Evolutionary conservation across 2,113 vertebrate genomes (phyloP).

Genomic region (Caloenas nicobarica): DNA sequence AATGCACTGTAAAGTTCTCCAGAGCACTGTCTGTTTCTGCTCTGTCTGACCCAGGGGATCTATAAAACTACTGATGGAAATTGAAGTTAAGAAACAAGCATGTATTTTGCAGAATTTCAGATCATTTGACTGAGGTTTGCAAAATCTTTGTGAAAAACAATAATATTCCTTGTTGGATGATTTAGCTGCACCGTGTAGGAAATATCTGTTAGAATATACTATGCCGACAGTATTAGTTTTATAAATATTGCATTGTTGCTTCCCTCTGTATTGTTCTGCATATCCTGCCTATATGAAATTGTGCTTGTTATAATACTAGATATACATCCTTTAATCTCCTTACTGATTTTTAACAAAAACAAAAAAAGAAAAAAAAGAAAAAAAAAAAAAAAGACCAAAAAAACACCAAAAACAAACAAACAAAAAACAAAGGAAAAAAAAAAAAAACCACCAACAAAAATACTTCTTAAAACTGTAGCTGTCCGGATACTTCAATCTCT

Average conservation of each 20-base stretch:
- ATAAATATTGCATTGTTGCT: neutral
- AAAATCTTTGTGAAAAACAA: constrained; percentile 59
- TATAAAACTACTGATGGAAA: constrained; percentile 75
- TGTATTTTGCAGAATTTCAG: constrained; percentile 71
- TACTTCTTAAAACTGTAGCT: neutral
- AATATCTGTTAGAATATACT: constrained; percentile 30
- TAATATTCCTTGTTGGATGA: constrained; percentile 42
- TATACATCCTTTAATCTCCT: neutral
- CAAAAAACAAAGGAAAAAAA: too few relatives aligned
- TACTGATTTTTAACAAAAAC: neutral
- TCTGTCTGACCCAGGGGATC: constrained; percentile 59
- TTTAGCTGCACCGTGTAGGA: constrained; percentile 32
- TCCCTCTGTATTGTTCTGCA: neutral
- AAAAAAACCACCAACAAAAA: too few relatives aligned
- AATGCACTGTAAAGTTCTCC: constrained; percentile 18
- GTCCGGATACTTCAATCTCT: neutral
- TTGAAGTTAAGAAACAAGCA: constrained; percentile 67
- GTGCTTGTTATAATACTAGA: neutral
- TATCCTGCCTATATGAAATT: constrained; percentile 18
- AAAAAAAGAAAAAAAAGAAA: neutral
- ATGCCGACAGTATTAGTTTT: constrained; percentile 17
- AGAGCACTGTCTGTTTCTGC: constrained; percentile 71
- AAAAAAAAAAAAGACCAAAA: too few relatives aligned
- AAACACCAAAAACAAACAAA: too few relatives aligned
- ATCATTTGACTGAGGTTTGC: constrained; percentile 67